These are phyloP conservation scores for Rutilus rutilus DNA, from an alignment of 2,113 vertebrate genomes.

Conservation along the genomic window DNA sequence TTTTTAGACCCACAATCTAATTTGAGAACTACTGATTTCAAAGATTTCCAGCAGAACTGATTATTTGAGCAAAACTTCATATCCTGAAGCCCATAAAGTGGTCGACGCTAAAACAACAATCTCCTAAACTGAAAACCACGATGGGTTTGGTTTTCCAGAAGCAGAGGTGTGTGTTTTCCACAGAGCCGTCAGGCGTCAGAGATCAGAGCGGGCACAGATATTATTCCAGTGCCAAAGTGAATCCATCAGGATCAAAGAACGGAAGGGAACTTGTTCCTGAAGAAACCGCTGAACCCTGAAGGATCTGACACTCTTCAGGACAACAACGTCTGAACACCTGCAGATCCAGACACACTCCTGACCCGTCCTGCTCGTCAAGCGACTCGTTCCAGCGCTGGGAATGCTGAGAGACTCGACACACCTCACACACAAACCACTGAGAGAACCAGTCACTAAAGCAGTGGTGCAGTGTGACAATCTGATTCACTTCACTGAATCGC, in stretches of 20 bases:
- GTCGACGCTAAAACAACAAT: neutral
- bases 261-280: neutral
- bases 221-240: slow-evolving; percentile 24
- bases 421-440: no score
- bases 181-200: neutral
- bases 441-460: neutral
- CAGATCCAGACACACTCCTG: no score
- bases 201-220: slow-evolving; percentile 4
- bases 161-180: slow-evolving; percentile 17
- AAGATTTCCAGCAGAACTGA: neutral
- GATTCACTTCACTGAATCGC: neutral
- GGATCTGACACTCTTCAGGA: no score
- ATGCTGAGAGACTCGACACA: no score
- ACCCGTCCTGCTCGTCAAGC: no score
- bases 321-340: no score
- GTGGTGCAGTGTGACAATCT: neutral
- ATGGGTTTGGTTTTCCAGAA: neutral
- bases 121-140: slow-evolving; percentile 8
- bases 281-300: slow-evolving; percentile 11
- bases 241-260: slow-evolving; percentile 41
- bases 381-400: no score
- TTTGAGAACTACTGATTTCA: neutral
- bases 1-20: neutral
- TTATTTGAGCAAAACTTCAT: neutral
- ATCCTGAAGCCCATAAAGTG: neutral